Base-by-base conservation (phyloP, 2,113 vertebrate species). In the Vimba vimba region DNA sequence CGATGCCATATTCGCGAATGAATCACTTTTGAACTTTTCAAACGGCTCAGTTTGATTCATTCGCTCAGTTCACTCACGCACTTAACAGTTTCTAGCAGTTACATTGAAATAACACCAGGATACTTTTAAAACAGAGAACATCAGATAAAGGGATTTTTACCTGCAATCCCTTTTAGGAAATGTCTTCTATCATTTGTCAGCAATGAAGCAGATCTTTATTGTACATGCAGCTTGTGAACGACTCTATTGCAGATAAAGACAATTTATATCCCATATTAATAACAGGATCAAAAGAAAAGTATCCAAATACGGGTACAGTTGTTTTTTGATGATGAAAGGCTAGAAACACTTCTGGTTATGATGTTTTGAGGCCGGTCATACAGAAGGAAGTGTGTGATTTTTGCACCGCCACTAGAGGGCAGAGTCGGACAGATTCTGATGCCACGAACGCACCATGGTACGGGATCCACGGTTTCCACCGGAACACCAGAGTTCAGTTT, bases 281-380 rank as follows among this genome's bases (percentile, higher is more conserved):
- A 68, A 30, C 15, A 66, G 62, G 30, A 7, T 30, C 27, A 66
- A 6, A 64, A 62, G 88, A 92, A 86, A 91, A 19, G 6, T 21
- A 21, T 57, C 55, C 21, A 57, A 47, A 55, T 19, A 55, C 0
- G 19, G 55, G 19, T 19, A 7, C 55, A 8, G 55, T 2, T 50
- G 12, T 55, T 57, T 6, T 57, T 8, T 57, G 19, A 21, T 23
- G 55, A 6, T 21, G 17, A 6, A 55, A 55, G 5, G 52, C 52
- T 7, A 57, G 52, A 57, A 57, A 57, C 19, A 19, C 52, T 55
- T 19, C 52, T 57, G 55, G 55, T 57, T 57, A 1, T 21, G 52
- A 57, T 21, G 52, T 21, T 57, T 21, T 8, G 6, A 57, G 52
- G 6, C 52, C 2, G 7, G 5, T 57, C 21, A 2, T 4, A 57